phyloP scores from a whole-genome alignment of 2,113 vertebrate species.

The Antidorcas marsupialis region DNA sequence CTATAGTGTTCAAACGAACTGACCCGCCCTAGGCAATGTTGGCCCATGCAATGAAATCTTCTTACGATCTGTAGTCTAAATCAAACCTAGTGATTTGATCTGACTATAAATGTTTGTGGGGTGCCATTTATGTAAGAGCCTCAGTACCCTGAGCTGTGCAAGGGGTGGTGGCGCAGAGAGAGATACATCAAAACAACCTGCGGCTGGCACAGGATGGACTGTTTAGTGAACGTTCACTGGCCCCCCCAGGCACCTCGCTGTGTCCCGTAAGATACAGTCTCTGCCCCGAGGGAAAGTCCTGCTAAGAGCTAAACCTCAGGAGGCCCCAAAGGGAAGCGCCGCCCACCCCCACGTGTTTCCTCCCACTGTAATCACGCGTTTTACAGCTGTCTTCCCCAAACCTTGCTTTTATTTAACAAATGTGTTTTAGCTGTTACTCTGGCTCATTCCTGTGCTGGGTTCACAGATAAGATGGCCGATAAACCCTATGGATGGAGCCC shows the following conservation, averaged over 20 bases:
- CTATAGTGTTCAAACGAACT: not conserved
- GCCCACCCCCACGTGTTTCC: not conserved
- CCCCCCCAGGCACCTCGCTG: not conserved
- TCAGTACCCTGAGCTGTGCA: too few relatives aligned
- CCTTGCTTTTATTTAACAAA: not conserved
- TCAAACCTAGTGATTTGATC: not conserved
- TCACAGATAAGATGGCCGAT: not conserved
- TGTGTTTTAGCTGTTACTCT: not conserved
- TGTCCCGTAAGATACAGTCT: not conserved
- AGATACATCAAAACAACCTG: not conserved
- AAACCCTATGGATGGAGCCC: not conserved
- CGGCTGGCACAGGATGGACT: too few relatives aligned
- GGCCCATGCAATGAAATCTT: not conserved
- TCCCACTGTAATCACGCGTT: fast-evolving
- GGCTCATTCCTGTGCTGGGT: not conserved
- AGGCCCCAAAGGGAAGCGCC: not conserved
- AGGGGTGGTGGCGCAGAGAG: not conserved
- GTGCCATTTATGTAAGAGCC: not conserved
- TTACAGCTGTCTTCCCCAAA: not conserved
- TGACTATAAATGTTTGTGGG: not conserved
- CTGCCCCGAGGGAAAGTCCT: not conserved
- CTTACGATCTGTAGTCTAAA: not conserved
- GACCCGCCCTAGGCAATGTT: not conserved
- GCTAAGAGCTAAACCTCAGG: not conserved
- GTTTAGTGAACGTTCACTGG: not conserved